These are phyloP conservation scores for Eolophus roseicapilla DNA, from an alignment of 2,113 vertebrate species.

Conservation along the genomic window DNA sequence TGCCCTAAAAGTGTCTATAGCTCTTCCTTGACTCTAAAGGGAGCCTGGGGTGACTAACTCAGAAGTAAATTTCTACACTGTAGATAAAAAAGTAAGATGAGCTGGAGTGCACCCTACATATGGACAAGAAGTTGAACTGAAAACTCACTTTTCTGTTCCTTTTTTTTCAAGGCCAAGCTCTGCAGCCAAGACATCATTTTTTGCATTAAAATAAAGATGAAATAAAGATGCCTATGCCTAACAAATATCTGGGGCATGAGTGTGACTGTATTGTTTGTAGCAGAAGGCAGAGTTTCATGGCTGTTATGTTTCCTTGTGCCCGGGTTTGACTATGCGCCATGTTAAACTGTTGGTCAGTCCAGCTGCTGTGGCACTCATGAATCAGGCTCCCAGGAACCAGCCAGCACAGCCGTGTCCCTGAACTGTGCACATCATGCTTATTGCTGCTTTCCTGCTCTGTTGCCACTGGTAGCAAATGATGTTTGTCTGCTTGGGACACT, in stretches of 20 bases:
- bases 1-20: background rate
- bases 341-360: rapidly evolving
- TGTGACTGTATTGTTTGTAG: background rate
- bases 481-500: background rate
- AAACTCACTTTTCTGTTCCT: background rate
- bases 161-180: background rate
- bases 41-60: background rate
- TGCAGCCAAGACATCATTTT: background rate
- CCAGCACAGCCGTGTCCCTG: rapidly evolving
- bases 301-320: background rate
- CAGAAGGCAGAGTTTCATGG: background rate
- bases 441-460: background rate
- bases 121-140: background rate
- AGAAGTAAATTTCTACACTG: background rate
- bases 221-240: background rate
- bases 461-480: background rate
- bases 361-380: background rate
- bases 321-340: background rate
- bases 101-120: background rate
- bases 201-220: background rate
- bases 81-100: background rate
- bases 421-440: background rate
- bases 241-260: background rate
- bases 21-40: background rate
- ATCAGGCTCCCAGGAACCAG: background rate